phyloP scores from a whole-genome alignment of 2,888 invertebrate species.

The Epistrophella euchroma region DNA sequence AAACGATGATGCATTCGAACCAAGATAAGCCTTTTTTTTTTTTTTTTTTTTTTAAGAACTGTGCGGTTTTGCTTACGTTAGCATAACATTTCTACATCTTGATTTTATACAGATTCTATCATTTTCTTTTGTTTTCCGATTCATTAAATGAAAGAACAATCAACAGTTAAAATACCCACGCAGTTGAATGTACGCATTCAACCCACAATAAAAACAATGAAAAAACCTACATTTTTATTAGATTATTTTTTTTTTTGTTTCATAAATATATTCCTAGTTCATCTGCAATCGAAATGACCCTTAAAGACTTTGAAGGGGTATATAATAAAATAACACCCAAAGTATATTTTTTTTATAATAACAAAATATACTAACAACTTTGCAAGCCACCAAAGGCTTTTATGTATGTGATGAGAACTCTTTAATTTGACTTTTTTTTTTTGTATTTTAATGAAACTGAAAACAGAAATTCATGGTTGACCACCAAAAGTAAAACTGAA shows the following conservation, averaged over 20 bases:
- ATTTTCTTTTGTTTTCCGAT: slow-evolving; percentile 58
- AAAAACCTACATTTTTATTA: slow-evolving; percentile 22
- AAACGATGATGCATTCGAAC: not conserved
- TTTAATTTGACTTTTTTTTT: slow-evolving; percentile 28
- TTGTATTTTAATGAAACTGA: slow-evolving; percentile 46
- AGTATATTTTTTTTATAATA: slow-evolving; percentile 12
- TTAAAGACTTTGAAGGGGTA: slow-evolving; percentile 14
- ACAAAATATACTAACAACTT: slow-evolving; percentile 3
- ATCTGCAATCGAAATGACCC: slow-evolving; percentile 34
- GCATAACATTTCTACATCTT: slow-evolving; percentile 17
- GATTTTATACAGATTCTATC: not conserved
- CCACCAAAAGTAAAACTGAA: slow-evolving; percentile 58
- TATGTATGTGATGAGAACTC: slow-evolving; percentile 46
- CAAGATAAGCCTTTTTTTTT: not conserved
- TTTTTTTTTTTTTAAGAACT: slow-evolving; percentile 7
- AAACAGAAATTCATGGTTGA: slow-evolving; percentile 46
- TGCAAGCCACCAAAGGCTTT: slow-evolving; percentile 6
- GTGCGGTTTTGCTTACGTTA: slow-evolving; percentile 5
- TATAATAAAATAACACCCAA: slow-evolving; percentile 16
- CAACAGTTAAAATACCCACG: slow-evolving; percentile 62
- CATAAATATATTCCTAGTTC: slow-evolving; percentile 34
- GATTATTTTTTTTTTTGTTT: slow-evolving; percentile 28
- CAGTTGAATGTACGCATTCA: slow-evolving; percentile 61
- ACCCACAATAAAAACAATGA: slow-evolving; percentile 24
- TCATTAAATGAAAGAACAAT: slow-evolving; percentile 57